Conservation (phyloP, 30 jellyfish, hydroid and myxozoan species). For the Pseudorhiza aurosa region DNA sequence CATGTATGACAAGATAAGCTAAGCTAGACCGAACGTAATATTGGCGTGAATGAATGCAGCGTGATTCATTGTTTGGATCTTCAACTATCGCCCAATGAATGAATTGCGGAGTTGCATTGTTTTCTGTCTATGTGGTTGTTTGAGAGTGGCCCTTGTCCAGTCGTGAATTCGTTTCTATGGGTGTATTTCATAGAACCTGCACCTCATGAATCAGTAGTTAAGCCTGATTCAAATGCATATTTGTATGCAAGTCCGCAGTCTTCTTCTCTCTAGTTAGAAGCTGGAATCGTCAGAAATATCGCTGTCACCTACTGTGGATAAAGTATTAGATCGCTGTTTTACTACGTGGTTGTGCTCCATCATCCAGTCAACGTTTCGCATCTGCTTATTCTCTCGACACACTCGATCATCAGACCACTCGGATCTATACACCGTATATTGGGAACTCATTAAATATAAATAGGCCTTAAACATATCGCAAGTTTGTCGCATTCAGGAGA, state of each 20-base stretch:
- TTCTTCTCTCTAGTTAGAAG: too few species aligned
- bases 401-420: too few species aligned
- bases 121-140: neutral
- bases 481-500: slow-evolving; percentile 13
- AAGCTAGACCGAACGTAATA: neutral
- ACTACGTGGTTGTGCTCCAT: too few species aligned
- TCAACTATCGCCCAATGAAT: neutral
- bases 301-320: too few species aligned
- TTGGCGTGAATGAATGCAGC: too few species aligned
- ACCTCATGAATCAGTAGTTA: slow-evolving; percentile 26
- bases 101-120: neutral
- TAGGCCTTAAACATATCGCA: neutral
- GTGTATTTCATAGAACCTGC: slow-evolving; percentile 35
- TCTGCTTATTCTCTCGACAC: too few species aligned
- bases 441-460: slow-evolving; percentile 12
- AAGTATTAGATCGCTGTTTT: too few species aligned
- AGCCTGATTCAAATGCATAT: slow-evolving; percentile 30
- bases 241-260: too few species aligned
- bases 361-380: too few species aligned
- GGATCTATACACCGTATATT: neutral
- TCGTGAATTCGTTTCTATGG: slow-evolving; percentile 27
- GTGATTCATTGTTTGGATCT: neutral
- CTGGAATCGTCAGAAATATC: too few species aligned
- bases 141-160: neutral
- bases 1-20: too few species aligned